Evolutionary conservation across 2,113 vertebrate species (phyloP).

Genomic region (Myrmecobius fasciatus): DNA sequence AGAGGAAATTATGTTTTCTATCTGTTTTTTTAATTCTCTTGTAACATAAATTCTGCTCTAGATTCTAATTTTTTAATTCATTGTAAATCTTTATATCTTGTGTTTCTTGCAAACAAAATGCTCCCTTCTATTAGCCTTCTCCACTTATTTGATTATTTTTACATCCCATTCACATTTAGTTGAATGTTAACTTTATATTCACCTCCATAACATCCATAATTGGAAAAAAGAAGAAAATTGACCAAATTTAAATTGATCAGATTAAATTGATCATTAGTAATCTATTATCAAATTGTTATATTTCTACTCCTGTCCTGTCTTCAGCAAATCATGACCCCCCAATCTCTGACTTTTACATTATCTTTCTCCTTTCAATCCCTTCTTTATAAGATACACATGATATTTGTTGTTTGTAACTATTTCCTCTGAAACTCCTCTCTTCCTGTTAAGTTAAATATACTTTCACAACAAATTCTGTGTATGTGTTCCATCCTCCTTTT

Average conservation of each 20-base stretch:
- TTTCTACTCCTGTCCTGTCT: not conserved
- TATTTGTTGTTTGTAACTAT: too few relatives aligned
- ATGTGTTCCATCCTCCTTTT: too few relatives aligned
- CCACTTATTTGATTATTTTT: not conserved
- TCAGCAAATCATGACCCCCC: too few relatives aligned
- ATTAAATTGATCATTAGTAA: too few relatives aligned
- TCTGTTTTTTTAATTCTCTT: not conserved
- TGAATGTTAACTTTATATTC: not conserved
- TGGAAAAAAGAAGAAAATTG: not conserved
- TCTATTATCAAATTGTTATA: not conserved
- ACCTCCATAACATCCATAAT: not conserved
- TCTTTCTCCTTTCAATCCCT: too few relatives aligned
- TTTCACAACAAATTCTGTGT: too few relatives aligned
- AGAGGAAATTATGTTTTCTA: not conserved
- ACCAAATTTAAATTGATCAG: too few relatives aligned
- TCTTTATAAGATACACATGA: too few relatives aligned
- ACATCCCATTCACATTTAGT: not conserved
- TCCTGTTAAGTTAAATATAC: too few relatives aligned
- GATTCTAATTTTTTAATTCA: not conserved
- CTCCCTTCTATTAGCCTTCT: not conserved
- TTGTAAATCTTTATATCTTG: not conserved
- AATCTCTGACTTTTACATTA: too few relatives aligned
- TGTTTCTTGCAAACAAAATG: not conserved
- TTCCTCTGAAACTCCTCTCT: too few relatives aligned
- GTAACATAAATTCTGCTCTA: not conserved